Base-by-base conservation (phyloP, 2,113 vertebrate species). In the Pandion haliaetus region DNA sequence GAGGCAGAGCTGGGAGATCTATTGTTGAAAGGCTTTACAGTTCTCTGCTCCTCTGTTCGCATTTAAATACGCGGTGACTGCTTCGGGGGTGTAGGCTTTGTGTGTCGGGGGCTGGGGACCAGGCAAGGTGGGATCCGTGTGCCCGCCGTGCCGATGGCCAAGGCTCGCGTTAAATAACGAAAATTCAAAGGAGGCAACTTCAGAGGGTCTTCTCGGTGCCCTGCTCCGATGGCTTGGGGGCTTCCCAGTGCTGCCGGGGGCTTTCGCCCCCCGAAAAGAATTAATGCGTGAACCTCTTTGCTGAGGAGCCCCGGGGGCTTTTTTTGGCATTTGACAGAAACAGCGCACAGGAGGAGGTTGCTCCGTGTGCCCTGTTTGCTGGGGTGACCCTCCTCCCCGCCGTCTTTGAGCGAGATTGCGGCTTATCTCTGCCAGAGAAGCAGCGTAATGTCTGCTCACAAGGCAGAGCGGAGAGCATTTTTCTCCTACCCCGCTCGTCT, bases 151-250 rank as follows among this genome's bases (percentile, higher is more conserved):
- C 31, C 3, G 24, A 4, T 4, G 31, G 34, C 74, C 38, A 3
- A 1, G 5, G 57, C 45, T 13, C 5, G 1, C 2, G 40, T 29
- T 25, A 40, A 63, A 55, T 26, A 14, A 2, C 12, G 55, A 42
- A 24, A 73, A 61, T 70, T 26, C 32, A 5, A 31, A 50, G 52
- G 54, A 54, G 82, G 70, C 38, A 69, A 72, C 88, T 81, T 72
- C 32, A 6, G 6, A 49, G n/a, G 72, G 50, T 57, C 26, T 17
- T 31, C 6, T 9, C 25, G 4, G 74, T 2, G 67, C 80, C 23
- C 38, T 28, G 74, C 62, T 25, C 34, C 7, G 1, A 0, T 12
- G 44, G 3, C 32, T 25, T 7, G 14, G 26, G 42, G 42, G 42
- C 42, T 42, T 10, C 42, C 42, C 11, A 13, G 42, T 10, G 42